Evolutionary conservation across 1,140 invertebrate genomes (phyloP).

Genomic region (Panagrolaimus sp.): DNA sequence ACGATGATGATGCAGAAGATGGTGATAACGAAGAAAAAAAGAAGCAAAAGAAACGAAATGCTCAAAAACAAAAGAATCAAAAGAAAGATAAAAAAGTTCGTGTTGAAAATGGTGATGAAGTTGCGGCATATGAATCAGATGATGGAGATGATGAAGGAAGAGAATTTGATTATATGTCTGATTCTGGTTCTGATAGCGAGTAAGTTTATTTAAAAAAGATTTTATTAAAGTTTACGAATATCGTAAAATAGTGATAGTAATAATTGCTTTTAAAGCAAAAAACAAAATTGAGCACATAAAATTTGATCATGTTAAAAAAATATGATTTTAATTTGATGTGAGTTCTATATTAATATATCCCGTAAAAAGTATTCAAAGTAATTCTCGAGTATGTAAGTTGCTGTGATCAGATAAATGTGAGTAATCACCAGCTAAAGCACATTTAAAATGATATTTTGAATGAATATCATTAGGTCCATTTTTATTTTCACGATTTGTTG

Average conservation of each 20-base stretch:
- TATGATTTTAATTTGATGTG: background rate
- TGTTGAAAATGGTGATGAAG: conserved; percentile 53
- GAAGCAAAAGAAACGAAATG: conserved; percentile 41
- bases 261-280: background rate
- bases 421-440: conserved; percentile 22
- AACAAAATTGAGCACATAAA: background rate
- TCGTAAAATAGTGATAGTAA: background rate
- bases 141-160: conserved; percentile 57
- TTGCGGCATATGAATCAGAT: conserved; percentile 56
- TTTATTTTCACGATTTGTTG: conserved; percentile 27
- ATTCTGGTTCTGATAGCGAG: conserved; percentile 57
- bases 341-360: background rate
- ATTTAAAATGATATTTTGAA: conserved; percentile 28
- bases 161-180: conserved; percentile 57
- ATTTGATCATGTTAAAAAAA: background rate
- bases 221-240: background rate
- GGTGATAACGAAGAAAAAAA: conserved; percentile 18
- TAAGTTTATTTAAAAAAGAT: conserved; percentile 27
- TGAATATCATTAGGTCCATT: conserved; percentile 17
- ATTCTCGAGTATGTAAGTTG: conserved; percentile 8
- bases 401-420: conserved; percentile 32
- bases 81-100: conserved; percentile 41
- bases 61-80: conserved; percentile 26
- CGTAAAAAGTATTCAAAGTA: background rate
- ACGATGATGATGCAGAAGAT: conserved; percentile 29